phyloP scores from a whole-genome alignment of 2,113 vertebrate species.

The Lontra canadensis region DNA sequence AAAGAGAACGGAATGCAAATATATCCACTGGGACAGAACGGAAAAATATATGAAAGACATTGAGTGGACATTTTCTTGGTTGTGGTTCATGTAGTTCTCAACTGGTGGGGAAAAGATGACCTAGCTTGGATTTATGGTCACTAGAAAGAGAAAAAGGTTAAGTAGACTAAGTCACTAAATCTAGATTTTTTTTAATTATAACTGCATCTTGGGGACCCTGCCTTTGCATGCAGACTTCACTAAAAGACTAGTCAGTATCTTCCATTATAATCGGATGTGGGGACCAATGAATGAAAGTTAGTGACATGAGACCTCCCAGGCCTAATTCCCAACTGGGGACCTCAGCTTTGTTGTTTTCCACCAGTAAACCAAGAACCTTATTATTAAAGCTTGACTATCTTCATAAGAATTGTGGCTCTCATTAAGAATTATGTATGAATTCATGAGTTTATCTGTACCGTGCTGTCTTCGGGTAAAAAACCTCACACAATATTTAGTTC shows the following conservation, averaged over 20 bases:
- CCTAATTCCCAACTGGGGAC: slow-evolving; percentile 5
- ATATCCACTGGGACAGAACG: neutral
- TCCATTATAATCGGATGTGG: neutral
- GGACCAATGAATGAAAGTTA: neutral
- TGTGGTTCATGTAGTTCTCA: neutral
- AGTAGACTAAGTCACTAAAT: neutral
- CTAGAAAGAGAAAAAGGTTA: neutral
- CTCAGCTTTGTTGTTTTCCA: slow-evolving; percentile 36
- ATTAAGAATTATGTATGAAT: slow-evolving; percentile 20
- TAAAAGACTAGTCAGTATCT: slow-evolving; percentile 30
- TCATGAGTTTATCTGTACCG: slow-evolving; percentile 35
- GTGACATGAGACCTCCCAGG: neutral
- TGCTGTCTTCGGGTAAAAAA: neutral
- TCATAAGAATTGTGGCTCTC: slow-evolving; percentile 40
- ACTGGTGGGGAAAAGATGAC: neutral
- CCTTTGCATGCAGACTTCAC: neutral
- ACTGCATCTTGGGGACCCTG: neutral
- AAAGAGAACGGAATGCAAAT: slow-evolving; percentile 17
- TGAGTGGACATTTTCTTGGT: neutral
- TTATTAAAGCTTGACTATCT: neutral
- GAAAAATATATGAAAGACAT: neutral
- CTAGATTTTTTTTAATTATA: neutral
- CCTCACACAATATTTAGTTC: neutral
- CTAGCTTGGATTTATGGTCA: neutral
- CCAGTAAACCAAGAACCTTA: neutral